These are phyloP conservation scores for Ptychoptera contaminata DNA, from an alignment of 2,888 invertebrate species.

Conservation along the genomic window DNA sequence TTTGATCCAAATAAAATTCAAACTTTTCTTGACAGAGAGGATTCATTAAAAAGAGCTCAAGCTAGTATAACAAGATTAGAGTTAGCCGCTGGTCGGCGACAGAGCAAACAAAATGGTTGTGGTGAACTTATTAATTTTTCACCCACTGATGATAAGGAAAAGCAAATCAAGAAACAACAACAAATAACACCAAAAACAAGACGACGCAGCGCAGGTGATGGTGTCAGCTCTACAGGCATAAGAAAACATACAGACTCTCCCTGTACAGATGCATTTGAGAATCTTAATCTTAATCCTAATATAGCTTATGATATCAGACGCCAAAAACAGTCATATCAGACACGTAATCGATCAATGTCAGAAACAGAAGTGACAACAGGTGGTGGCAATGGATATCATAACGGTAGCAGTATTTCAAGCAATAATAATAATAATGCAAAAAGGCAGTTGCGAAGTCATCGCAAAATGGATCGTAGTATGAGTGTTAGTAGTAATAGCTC, in stretches of 20 bases:
- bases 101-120: not conserved
- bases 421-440: too few relatives aligned
- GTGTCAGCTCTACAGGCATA: not conserved
- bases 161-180: not conserved
- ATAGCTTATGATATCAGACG: not conserved
- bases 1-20: conserved; percentile 11
- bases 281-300: conserved; percentile 9
- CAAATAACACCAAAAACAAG: too few relatives aligned
- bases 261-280: conserved; percentile 10
- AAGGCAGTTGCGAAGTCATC: too few relatives aligned
- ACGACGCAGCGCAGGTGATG: too few relatives aligned
- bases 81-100: not conserved
- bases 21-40: conserved; percentile 7
- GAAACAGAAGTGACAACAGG: conserved; percentile 16
- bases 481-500: too few relatives aligned
- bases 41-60: conserved; percentile 5
- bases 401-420: too few relatives aligned
- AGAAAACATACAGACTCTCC: conserved; percentile 11
- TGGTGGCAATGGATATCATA: not conserved
- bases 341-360: conserved; percentile 21
- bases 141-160: not conserved
- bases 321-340: conserved; percentile 9
- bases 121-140: not conserved
- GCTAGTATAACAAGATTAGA: conserved; percentile 5
- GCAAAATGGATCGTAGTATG: too few relatives aligned